These are phyloP conservation scores for Chondrosia reniformis DNA, from an alignment of 37 sponge, comb jelly and placozoan species.

Conservation along the genomic window DNA sequence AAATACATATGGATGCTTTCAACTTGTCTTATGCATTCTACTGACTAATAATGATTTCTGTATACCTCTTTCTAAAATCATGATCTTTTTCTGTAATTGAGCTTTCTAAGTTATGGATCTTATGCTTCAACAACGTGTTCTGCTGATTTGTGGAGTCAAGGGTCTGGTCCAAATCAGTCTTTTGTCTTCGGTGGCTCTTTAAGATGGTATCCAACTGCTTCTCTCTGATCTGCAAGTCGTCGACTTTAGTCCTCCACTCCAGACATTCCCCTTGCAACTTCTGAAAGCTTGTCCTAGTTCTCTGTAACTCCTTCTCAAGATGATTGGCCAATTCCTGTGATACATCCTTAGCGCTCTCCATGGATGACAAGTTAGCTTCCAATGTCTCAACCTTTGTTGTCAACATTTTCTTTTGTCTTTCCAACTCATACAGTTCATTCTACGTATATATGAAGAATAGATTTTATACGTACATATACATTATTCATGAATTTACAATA, in stretches of 20 bases:
- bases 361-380: conserved; percentile 5
- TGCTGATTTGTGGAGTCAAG: conserved; percentile 23
- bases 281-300: conserved; percentile 3
- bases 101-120: conserved; percentile 15
- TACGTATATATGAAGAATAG: not conserved
- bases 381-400: conserved; percentile 22
- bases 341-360: conserved; percentile 24
- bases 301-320: conserved; percentile 40
- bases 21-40: not conserved
- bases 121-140: conserved; percentile 24
- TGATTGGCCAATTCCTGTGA: conserved; percentile 33
- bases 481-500: too few relatives aligned
- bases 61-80: conserved; percentile 12
- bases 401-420: not conserved
- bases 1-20: not conserved
- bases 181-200: conserved; percentile 31
- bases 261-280: conserved; percentile 39
- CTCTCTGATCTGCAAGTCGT: conserved; percentile 19
- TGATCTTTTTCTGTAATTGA: conserved; percentile 23
- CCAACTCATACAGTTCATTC: not conserved
- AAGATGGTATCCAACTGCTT: conserved; percentile 34
- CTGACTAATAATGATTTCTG: not conserved
- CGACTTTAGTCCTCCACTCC: conserved; percentile 23
- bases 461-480: too few relatives aligned
- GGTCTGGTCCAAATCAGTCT: conserved; percentile 21